Evolutionary conservation across 2,113 vertebrate genomes (phyloP).

Genomic region (Forbesichthys papilliferus): DNA sequence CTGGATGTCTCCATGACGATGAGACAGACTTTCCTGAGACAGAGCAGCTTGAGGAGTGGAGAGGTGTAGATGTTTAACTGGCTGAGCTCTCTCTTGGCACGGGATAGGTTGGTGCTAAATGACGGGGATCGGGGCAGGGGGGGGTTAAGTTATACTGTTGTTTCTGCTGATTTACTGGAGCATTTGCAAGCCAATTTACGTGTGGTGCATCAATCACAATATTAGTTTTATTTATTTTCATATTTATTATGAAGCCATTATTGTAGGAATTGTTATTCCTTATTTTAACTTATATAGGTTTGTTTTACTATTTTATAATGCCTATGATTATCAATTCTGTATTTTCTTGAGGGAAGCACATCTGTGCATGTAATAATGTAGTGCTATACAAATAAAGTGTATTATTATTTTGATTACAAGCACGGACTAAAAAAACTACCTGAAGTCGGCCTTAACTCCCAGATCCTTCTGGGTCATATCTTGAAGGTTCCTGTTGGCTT

Average conservation of each 20-base stretch:
- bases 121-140: background rate
- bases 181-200: no score
- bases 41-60: constrained; percentile 92
- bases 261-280: no score
- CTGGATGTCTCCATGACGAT: constrained; percentile 86
- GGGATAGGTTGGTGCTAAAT: constrained; percentile 89
- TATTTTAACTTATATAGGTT: no score
- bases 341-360: no score
- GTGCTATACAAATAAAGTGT: no score
- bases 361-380: no score
- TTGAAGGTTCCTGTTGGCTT: constrained; percentile 92
- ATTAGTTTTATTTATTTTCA: no score
- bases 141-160: background rate
- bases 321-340: no score
- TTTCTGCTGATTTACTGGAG: no score
- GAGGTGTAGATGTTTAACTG: constrained; percentile 90
- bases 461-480: constrained; percentile 94
- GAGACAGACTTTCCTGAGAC: constrained; percentile 85
- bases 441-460: constrained; percentile 92
- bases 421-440: constrained; percentile 71
- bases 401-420: constrained; percentile 37
- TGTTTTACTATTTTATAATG: no score
- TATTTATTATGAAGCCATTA: no score
- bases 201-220: no score
- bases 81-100: constrained; percentile 89